Percentiles rank a stretch among this genome's conserved stretches.
Evolutionary conservation across 2,113 vertebrate species (phyloP).

Genomic region (Charadrius vociferus): DNA sequence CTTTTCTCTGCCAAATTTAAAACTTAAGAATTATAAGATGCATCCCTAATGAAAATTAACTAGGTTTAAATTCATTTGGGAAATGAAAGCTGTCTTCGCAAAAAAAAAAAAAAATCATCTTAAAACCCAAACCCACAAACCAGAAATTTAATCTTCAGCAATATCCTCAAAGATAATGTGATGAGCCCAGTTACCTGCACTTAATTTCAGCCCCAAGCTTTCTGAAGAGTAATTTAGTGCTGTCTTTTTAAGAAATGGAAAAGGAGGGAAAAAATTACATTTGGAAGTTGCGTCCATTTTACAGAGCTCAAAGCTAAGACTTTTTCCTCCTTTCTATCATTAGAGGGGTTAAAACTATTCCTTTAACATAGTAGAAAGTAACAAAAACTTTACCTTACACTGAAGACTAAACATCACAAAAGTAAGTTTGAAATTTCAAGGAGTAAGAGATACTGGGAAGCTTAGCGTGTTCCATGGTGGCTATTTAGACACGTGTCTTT

Average conservation of each 20-base stretch:
- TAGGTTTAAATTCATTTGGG: not conserved
- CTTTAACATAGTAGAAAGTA: not conserved
- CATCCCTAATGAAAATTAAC: not conserved
- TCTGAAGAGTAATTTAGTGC: not conserved
- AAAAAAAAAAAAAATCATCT: not conserved
- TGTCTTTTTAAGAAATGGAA: not conserved
- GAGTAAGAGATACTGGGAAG: not conserved
- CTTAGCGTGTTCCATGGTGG: not conserved
- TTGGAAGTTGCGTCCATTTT: not conserved
- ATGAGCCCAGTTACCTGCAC: not conserved
- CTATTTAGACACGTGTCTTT: not conserved
- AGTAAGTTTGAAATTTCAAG: not conserved
- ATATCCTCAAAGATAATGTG: not conserved
- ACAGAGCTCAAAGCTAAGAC: not conserved
- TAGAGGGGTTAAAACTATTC: not conserved
- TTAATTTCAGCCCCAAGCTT: not conserved
- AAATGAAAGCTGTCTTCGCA: not conserved
- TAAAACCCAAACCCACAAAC: not conserved
- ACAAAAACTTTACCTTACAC: not conserved
- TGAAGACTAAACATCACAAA: not conserved
- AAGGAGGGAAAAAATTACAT: not conserved
- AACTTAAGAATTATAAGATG: not conserved
- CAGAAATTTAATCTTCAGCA: not conserved
- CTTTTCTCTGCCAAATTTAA: not conserved
- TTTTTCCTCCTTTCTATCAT: not conserved